These are phyloP conservation scores for Grammomys surdaster DNA, from an alignment of 2,113 vertebrate genomes.

Conservation along the genomic window DNA sequence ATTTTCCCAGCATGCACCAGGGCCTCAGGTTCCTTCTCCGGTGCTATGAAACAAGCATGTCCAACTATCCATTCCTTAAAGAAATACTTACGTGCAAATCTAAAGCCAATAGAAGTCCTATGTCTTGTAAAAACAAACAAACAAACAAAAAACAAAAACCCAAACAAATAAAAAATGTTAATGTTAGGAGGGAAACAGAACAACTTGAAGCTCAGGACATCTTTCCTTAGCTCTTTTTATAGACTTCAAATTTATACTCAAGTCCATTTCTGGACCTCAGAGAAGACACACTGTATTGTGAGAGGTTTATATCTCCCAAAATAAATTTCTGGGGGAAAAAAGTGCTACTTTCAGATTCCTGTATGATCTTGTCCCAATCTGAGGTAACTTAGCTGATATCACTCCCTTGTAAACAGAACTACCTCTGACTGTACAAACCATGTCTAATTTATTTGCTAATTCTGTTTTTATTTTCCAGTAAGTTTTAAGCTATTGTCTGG, in stretches of 20 bases:
- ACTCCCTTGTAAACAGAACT: neutral
- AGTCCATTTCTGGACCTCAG: constrained; percentile 92
- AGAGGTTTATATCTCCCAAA: neutral
- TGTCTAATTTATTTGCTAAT: neutral
- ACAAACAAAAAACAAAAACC: too few relatives aligned
- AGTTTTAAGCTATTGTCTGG: neutral
- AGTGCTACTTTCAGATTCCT: neutral
- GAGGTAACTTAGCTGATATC: constrained; percentile 88
- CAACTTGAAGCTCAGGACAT: constrained; percentile 31
- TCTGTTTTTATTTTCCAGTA: too few relatives aligned
- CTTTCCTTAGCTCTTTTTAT: constrained; percentile 88
- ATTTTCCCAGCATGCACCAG: neutral
- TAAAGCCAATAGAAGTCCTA: neutral
- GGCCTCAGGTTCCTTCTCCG: neutral
- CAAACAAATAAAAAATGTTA: too few relatives aligned
- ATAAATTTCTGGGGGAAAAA: neutral
- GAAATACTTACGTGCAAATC: constrained; percentile 18
- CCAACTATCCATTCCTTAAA: neutral
- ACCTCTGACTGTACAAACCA: neutral
- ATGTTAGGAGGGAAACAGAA: neutral
- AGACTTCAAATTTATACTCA: constrained; percentile 94
- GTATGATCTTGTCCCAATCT: neutral
- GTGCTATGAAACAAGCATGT: neutral
- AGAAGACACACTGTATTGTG: constrained; percentile 88
- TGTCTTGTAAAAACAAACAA: neutral